Base-by-base conservation (phyloP, 2,113 vertebrate species). In the Salvelinus fontinalis region DNA sequence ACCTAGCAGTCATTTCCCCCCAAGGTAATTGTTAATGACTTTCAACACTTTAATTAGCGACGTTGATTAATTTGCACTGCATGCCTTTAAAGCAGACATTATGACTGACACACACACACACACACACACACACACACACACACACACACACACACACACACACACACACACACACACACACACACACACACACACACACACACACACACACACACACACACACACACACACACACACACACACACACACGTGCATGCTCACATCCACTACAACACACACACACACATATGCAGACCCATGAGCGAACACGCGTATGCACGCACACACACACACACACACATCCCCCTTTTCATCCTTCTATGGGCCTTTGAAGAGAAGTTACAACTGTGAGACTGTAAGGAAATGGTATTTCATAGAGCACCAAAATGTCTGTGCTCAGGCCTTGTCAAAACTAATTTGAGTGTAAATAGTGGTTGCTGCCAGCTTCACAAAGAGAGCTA, bases 41-140 rank as follows among this genome's bases (percentile, higher is more conserved):
- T 79, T 79, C 92, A 92, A 92, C 1, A 85, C 89, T 87, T 83
- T 90, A 89, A 90, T 92, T 85, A 86, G 86, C 66, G 75, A 74
- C 83, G 89, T 70, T 88, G 86, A 89, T 90, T 88, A 51, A 87
- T 90, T 79, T 83, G 77, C 60, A 71, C 70, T 67, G 74, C 70
- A 70, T 24, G 79, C 89, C 85, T 88, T 82, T 80, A 79, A 76
- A 79, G 72, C 54, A n/a, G 74, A 88, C 84, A 73, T 76, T 82
- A 87, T 89, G 79, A 86, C 78, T 79, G 72, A 72, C 69, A 65
- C 66, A 29, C 66, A 31, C 18, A 18, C 18, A 59, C 57, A 59
- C 57, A 60, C 57, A n/a, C 18, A 14, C 9, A 57, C 54, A 57
- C 54, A 57, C 54, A 62, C 18, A 22, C 7, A 24, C n/a, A 62